These are phyloP conservation scores for Sinelater perroti DNA, from an alignment of 2,888 invertebrate genomes.

Conservation along the genomic window DNA sequence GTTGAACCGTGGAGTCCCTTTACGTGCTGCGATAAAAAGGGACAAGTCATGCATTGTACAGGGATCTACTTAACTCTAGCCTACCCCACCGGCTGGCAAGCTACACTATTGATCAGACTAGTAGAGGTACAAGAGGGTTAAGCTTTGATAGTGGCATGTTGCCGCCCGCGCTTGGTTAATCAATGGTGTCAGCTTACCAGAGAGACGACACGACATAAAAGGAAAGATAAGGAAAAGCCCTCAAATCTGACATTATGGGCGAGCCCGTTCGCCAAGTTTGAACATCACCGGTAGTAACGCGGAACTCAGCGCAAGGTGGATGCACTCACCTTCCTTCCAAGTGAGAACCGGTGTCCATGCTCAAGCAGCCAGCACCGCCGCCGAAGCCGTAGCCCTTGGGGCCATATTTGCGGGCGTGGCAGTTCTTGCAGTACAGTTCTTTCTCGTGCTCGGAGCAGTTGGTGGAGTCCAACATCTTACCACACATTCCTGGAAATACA, in stretches of 20 bases:
- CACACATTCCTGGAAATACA: constrained; percentile 70
- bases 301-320: not conserved
- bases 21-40: constrained; percentile 56
- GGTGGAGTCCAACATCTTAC: constrained; percentile 97
- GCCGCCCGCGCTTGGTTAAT: constrained; percentile 32
- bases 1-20: constrained; percentile 51
- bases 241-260: constrained; percentile 52
- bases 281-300: constrained; percentile 18
- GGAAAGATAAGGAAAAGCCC: constrained; percentile 60
- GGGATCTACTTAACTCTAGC: constrained; percentile 29
- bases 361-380: constrained; percentile 95
- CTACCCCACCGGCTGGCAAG: constrained; percentile 36
- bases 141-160: too few species aligned
- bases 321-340: constrained; percentile 83
- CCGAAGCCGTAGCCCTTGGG: constrained; percentile 99
- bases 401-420: constrained; percentile 98
- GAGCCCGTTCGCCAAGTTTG: constrained; percentile 36
- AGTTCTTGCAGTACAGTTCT: constrained; percentile 95
- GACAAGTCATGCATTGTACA: constrained; percentile 54
- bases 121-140: too few species aligned
- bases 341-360: constrained; percentile 95
- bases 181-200: constrained; percentile 48
- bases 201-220: constrained; percentile 31
- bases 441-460: constrained; percentile 98
- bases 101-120: constrained; percentile 49